These are phyloP conservation scores for Digitonthophagus gazella DNA, from an alignment of 2,888 invertebrate species.

Conservation along the genomic window DNA sequence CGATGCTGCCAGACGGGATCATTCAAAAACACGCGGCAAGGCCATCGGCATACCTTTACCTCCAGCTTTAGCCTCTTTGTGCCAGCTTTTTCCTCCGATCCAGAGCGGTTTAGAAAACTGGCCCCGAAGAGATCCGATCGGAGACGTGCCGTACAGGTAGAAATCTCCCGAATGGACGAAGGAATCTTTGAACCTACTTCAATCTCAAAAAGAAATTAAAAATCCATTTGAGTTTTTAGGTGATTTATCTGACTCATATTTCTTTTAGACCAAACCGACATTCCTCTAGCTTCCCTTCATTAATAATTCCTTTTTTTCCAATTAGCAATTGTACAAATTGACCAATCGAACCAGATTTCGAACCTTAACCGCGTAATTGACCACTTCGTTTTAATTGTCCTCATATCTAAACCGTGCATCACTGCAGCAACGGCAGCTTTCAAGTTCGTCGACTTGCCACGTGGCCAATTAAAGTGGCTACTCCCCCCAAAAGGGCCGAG, in stretches of 20 bases:
- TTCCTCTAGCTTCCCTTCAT: too few species aligned
- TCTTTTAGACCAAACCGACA: too few species aligned
- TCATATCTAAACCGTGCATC: not conserved
- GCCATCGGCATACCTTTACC: not conserved
- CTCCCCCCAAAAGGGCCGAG: not conserved
- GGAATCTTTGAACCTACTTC: not conserved
- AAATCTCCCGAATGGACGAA: not conserved
- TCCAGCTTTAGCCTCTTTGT: not conserved
- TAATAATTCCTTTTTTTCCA: too few species aligned
- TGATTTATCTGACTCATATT: not conserved
- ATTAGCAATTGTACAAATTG: not conserved
- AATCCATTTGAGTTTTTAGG: not conserved
- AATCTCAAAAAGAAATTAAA: not conserved
- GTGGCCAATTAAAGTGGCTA: not conserved
- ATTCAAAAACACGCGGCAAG: not conserved
- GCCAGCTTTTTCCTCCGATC: not conserved
- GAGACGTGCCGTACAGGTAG: not conserved
- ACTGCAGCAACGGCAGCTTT: not conserved
- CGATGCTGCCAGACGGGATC: not conserved
- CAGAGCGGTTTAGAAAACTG: not conserved
- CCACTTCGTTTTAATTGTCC: not conserved
- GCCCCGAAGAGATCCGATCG: not conserved
- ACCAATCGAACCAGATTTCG: not conserved
- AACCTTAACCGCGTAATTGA: not conserved
- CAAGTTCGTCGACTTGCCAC: constrained; percentile 1